Conservation (phyloP, 1,140 invertebrate genomes). For the Procambarus virginalis region DNA sequence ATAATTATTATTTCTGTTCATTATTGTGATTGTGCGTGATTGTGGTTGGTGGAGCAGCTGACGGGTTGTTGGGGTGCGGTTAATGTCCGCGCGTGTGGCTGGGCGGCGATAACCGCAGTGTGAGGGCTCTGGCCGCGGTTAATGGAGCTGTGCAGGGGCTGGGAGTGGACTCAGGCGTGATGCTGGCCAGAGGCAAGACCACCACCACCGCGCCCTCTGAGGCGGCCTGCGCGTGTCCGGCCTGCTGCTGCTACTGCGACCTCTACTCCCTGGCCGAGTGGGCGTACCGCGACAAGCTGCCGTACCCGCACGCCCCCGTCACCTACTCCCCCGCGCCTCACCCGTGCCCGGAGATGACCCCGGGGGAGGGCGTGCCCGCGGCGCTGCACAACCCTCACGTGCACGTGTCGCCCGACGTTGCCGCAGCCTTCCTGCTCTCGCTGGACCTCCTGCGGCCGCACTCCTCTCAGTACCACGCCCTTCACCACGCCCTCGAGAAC, state of each 20-base stretch:
- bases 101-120: no score
- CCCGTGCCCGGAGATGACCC: not conserved
- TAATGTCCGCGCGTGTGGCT: no score
- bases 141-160: no score
- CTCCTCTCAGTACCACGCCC: constrained; percentile 25
- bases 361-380: not conserved
- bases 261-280: constrained; percentile 25
- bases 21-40: no score
- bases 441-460: constrained; percentile 36
- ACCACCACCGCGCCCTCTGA: not conserved
- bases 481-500: constrained; percentile 16
- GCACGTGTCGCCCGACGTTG: constrained; percentile 17
- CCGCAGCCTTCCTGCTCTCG: constrained; percentile 44
- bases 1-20: no score
- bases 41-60: no score
- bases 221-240: not conserved
- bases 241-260: constrained; percentile 37
- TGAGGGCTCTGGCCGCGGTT: no score
- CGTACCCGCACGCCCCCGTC: constrained; percentile 12
- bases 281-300: constrained; percentile 19
- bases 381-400: not conserved
- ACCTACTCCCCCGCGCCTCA: not conserved
- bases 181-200: constrained; percentile 27
- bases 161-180: not conserved
- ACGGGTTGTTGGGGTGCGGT: no score